Evolutionary conservation across 2,888 invertebrate species (phyloP).

Genomic region (Lasius fuliginosus): DNA sequence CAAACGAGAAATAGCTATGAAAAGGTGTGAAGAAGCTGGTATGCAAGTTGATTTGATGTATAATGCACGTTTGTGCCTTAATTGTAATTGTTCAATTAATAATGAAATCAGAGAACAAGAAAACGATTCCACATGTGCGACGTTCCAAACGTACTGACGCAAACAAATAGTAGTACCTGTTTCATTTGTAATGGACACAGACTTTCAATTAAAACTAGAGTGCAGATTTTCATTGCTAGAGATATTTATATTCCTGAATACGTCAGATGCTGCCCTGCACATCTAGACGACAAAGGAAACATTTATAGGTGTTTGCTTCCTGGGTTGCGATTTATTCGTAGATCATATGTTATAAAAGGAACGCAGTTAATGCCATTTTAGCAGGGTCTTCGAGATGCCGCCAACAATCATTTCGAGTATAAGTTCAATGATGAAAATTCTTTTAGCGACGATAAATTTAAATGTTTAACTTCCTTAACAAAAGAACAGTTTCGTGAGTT

Average conservation of each 20-base stretch:
- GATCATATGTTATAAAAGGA: conserved; percentile 20
- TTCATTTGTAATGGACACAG: neutral
- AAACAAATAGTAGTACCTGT: neutral
- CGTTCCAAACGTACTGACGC: neutral
- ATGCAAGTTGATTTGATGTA: neutral
- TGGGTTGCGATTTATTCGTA: conserved; percentile 17
- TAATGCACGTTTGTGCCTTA: neutral
- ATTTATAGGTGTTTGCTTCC: neutral
- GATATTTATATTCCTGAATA: conserved; percentile 27
- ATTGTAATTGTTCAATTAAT: neutral
- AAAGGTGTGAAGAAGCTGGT: neutral
- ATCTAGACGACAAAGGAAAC: neutral
- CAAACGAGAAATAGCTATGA: neutral
- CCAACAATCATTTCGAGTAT: neutral
- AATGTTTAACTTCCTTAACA: neutral
- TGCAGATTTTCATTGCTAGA: neutral
- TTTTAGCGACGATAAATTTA: conserved; percentile 25
- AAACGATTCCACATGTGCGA: neutral
- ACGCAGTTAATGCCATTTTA: neutral
- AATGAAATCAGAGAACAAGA: neutral
- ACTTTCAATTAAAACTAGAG: neutral
- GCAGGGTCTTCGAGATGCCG: neutral
- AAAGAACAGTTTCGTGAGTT: conserved; percentile 17
- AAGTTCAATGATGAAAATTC: neutral
- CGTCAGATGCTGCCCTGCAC: neutral